A percentile compares a stretch with the other conserved stretches of the same genome.
Conservation (phyloP, 2,797 vertebrate genomes). For the Arrhamphus sclerolepis region DNA sequence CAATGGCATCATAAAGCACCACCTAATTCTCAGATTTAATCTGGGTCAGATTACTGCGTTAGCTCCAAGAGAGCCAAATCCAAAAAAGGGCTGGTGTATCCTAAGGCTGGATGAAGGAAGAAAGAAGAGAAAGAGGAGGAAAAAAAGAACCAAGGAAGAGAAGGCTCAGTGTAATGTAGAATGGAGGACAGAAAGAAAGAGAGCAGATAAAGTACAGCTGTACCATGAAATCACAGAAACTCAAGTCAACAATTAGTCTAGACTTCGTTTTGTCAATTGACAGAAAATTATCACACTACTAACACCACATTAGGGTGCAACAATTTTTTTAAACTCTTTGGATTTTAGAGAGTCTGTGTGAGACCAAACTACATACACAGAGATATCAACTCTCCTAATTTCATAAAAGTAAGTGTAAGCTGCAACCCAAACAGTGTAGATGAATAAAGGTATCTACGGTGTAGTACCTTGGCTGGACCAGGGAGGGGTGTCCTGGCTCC, state of each 20-base stretch:
- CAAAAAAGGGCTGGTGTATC: slow-evolving; percentile 30
- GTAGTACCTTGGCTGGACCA: slow-evolving; percentile 93
- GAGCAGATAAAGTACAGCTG: neutral
- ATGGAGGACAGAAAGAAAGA: slow-evolving; percentile 1
- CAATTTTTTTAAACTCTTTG: too few relatives aligned
- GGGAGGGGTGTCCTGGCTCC: slow-evolving; percentile 88
- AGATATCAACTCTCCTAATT: too few relatives aligned
- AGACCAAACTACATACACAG: too few relatives aligned
- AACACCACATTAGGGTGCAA: too few relatives aligned
- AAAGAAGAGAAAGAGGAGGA: neutral
- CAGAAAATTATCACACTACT: too few relatives aligned
- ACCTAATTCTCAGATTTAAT: slow-evolving; percentile 60
- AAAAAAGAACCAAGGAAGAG: neutral
- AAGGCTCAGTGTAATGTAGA: slow-evolving; percentile 9
- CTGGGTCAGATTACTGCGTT: slow-evolving; percentile 60
- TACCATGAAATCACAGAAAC: neutral
- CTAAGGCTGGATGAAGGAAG: slow-evolving; percentile 18
- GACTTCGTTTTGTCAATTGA: slow-evolving; percentile 9
- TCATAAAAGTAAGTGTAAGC: too few relatives aligned
- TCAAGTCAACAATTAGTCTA: neutral
- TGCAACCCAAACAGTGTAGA: neutral
- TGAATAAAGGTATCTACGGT: slow-evolving; percentile 18
- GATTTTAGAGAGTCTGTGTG: too few relatives aligned
- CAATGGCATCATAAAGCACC: slow-evolving; percentile 38
- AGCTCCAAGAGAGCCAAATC: slow-evolving; percentile 14